These are phyloP conservation scores for Deroplatys truncata DNA, from an alignment of 2,888 invertebrate species.

Conservation along the genomic window DNA sequence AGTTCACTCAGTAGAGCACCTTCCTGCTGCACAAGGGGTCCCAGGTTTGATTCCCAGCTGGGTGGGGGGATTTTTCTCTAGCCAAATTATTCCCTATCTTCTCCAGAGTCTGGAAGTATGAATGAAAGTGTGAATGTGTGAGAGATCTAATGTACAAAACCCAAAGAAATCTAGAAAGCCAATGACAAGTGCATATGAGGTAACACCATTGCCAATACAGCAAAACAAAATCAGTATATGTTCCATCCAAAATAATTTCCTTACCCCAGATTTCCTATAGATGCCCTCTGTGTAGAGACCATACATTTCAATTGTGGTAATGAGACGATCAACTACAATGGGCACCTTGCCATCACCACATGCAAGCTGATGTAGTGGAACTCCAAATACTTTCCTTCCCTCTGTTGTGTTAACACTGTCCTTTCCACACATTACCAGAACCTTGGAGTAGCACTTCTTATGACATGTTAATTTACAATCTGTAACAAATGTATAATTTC, in stretches of 20 bases:
- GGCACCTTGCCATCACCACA: conserved; percentile 78
- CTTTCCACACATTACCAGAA: conserved; percentile 55
- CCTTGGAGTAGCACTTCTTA: conserved; percentile 86
- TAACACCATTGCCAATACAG: no score
- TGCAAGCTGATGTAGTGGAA: conserved; percentile 69
- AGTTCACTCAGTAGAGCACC: no score
- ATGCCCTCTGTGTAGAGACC: conserved; percentile 91
- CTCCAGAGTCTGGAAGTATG: no score
- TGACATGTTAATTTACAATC: conserved; percentile 89
- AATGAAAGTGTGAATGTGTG: no score
- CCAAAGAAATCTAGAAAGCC: no score
- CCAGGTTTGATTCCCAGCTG: no score
- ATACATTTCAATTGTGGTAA: conserved; percentile 85
- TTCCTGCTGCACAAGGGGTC: no score
- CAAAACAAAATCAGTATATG: neutral
- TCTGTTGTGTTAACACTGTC: conserved; percentile 7
- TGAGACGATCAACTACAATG: conserved; percentile 79
- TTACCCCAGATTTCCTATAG: conserved; percentile 87
- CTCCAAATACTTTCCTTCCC: conserved; percentile 69
- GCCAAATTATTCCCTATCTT: no score
- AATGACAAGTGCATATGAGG: no score
- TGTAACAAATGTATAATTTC: conserved; percentile 38
- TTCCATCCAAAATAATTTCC: conserved; percentile 37
- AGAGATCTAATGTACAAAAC: no score
- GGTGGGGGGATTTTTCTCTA: no score